A percentile compares a stretch with the other conserved stretches of the same genome.
Evolutionary conservation across 2,797 vertebrate genomes (phyloP).

Genomic region (Sternarchorhynchus goeldii): DNA sequence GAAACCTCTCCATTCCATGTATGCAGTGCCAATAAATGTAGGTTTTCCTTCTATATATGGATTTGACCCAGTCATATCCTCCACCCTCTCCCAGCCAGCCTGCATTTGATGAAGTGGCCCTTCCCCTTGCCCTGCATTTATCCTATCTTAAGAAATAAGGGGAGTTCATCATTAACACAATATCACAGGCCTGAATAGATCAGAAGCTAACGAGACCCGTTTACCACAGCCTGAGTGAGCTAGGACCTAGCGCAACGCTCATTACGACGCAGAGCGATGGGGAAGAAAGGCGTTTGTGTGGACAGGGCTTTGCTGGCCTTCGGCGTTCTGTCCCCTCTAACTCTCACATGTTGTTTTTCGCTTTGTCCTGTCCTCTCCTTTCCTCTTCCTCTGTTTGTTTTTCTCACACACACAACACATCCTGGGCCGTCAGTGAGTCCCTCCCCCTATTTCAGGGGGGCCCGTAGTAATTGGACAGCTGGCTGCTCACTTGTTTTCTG

Average conservation of each 20-base stretch:
- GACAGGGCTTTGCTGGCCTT: constrained; percentile 55
- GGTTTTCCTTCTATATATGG: not conserved
- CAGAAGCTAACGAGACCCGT: constrained; percentile 74
- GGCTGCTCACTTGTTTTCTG: too few relatives aligned
- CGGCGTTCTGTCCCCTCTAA: too few relatives aligned
- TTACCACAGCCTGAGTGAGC: constrained; percentile 60
- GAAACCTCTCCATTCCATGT: not conserved
- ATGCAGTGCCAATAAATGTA: not conserved
- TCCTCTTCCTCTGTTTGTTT: constrained; percentile 17
- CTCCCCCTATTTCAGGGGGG: not conserved
- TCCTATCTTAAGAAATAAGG: constrained; percentile 67
- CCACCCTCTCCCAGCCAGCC: constrained; percentile 68
- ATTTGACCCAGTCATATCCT: constrained; percentile 13
- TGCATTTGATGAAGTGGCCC: constrained; percentile 65
- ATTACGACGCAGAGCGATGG: constrained; percentile 71
- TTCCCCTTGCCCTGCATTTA: constrained; percentile 62
- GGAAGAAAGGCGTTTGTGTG: constrained; percentile 67
- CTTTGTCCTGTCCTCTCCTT: constrained; percentile 37
- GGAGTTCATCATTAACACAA: constrained; percentile 64
- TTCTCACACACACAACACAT: constrained; percentile 4
- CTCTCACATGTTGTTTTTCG: constrained; percentile 56
- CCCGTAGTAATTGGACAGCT: too few relatives aligned
- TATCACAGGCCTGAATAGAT: constrained; percentile 64
- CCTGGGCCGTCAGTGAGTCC: not conserved
- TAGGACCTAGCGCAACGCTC: constrained; percentile 66